Evolutionary conservation across 2,113 vertebrate genomes (phyloP).

Genomic region (Triplophysa dalaica): DNA sequence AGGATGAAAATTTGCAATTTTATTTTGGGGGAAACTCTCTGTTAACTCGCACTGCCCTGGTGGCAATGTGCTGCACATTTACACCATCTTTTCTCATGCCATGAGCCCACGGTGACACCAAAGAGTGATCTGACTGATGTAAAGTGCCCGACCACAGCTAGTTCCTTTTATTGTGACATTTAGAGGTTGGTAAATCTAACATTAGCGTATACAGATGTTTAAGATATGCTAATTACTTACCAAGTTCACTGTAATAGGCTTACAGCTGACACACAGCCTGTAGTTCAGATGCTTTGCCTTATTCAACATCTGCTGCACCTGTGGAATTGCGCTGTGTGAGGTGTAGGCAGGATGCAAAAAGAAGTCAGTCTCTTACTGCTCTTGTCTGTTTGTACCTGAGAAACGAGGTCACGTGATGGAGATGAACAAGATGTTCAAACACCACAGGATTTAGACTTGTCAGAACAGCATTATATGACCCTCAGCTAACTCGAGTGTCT

Average conservation of each 20-base stretch:
- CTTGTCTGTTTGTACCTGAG: background rate
- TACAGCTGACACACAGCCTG: too few species aligned
- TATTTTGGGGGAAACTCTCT: background rate
- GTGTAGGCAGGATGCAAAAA: background rate
- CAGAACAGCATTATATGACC: background rate
- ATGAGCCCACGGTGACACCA: background rate
- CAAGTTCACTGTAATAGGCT: too few species aligned
- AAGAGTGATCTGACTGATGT: too few species aligned
- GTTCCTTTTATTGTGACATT: too few species aligned
- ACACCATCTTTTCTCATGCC: background rate
- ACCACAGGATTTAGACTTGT: background rate
- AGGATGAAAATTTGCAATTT: too few species aligned
- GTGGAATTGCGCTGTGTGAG: conserved; percentile 4
- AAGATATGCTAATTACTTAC: too few species aligned
- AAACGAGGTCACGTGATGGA: background rate
- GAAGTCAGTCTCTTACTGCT: background rate
- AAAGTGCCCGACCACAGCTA: too few species aligned
- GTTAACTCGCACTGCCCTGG: background rate
- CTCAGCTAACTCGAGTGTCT: background rate
- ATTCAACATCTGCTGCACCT: background rate
- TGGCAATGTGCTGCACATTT: too few species aligned
- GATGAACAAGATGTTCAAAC: background rate
- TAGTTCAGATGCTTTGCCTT: background rate
- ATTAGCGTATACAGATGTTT: too few species aligned
- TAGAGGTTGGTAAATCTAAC: too few species aligned